Percentiles rank a stretch among this genome's conserved stretches.
Evolutionary conservation across 2,797 vertebrate genomes (phyloP).

Genomic region (Chelon labrosus): DNA sequence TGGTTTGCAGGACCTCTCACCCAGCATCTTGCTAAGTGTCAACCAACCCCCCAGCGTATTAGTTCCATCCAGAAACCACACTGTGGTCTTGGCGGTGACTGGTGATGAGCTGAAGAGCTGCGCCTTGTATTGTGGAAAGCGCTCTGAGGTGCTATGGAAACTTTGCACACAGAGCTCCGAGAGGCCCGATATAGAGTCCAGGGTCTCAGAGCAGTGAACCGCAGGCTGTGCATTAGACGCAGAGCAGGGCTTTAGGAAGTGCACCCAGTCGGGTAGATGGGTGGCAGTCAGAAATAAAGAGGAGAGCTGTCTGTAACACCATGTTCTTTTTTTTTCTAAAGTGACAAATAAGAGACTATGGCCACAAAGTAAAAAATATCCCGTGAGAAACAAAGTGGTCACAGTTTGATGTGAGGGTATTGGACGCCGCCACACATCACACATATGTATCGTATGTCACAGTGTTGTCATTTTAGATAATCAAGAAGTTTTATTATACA

Average conservation of each 20-base stretch:
- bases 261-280: conserved; percentile 45
- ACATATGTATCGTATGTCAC: too few species aligned
- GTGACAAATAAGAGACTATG: background rate
- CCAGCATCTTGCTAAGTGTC: conserved; percentile 46
- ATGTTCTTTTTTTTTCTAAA: conserved; percentile 16
- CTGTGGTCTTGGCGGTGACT: conserved; percentile 73
- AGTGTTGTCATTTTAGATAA: too few species aligned
- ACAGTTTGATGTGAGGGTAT: too few species aligned
- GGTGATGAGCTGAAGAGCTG: conserved; percentile 65
- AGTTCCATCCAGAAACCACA: conserved; percentile 80
- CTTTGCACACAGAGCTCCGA: conserved; percentile 61
- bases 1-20: conserved; percentile 57
- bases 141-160: conserved; percentile 78
- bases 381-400: too few species aligned
- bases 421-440: too few species aligned
- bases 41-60: conserved; percentile 34
- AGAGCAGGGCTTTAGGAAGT: conserved; percentile 65
- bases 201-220: conserved; percentile 71
- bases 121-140: conserved; percentile 62
- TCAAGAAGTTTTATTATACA: too few species aligned
- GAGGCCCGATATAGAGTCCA: conserved; percentile 75
- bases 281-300: conserved; percentile 55
- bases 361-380: background rate
- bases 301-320: conserved; percentile 24
- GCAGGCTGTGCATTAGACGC: conserved; percentile 57